A percentile compares a stretch with the other conserved stretches of the same genome.
phyloP scores from a whole-genome alignment of 2,888 invertebrate species.

The Nymphalis c-album region DNA sequence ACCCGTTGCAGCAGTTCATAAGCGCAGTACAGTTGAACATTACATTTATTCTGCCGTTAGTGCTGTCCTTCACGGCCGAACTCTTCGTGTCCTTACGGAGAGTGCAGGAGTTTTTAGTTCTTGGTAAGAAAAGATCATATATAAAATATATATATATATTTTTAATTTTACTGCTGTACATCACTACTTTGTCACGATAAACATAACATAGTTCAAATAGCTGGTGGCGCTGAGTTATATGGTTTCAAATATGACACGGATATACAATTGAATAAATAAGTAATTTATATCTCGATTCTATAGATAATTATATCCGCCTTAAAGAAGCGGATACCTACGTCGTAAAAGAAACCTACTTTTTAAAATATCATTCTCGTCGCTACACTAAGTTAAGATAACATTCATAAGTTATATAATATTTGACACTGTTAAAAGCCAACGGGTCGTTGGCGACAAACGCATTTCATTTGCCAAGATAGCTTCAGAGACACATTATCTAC shows the following conservation, averaged over 20 bases:
- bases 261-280: background rate
- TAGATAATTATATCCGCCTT: too few species aligned
- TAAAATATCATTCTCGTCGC: too few species aligned
- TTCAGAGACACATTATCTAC: conserved; percentile 7
- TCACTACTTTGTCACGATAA: too few species aligned
- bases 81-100: conserved; percentile 72
- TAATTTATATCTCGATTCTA: too few species aligned
- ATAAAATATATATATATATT: background rate
- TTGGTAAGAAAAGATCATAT: conserved; percentile 52
- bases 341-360: too few species aligned
- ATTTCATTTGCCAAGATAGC: conserved; percentile 31
- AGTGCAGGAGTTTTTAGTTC: conserved; percentile 64
- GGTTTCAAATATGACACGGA: too few species aligned
- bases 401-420: conserved; percentile 16
- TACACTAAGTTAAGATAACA: background rate
- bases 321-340: too few species aligned
- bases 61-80: conserved; percentile 81
- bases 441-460: conserved; percentile 30
- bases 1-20: conserved; percentile 74
- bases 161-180: too few species aligned
- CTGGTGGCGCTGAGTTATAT: too few species aligned
- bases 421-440: conserved; percentile 31
- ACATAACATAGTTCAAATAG: too few species aligned
- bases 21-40: conserved; percentile 70
- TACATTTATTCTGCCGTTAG: conserved; percentile 70